phyloP scores from a whole-genome alignment of 2,113 vertebrate genomes.

The Apodemus sylvaticus region DNA sequence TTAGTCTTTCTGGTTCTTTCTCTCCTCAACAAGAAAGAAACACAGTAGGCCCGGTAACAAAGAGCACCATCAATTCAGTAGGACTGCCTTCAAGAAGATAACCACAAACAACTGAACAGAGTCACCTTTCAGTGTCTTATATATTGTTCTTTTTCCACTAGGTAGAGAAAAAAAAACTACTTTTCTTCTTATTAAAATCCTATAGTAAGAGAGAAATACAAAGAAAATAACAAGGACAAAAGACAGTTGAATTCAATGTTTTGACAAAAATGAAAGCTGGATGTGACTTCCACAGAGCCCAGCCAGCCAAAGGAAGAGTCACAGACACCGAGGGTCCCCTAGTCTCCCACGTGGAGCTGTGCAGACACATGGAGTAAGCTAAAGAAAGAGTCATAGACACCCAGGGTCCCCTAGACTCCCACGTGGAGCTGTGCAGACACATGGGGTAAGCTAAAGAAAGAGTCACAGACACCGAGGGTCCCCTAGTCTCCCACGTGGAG shows the following conservation, averaged over 20 bases:
- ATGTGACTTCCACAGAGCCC: not conserved
- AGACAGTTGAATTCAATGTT: conserved; percentile 40
- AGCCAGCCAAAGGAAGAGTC: not conserved
- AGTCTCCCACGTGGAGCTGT: not conserved
- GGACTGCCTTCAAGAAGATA: not conserved
- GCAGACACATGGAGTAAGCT: not conserved
- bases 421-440: too few relatives aligned
- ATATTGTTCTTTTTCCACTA: not conserved
- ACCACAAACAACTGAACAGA: not conserved
- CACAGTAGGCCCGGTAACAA: not conserved
- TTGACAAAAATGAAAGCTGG: not conserved
- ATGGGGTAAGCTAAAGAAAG: not conserved
- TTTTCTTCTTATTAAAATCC: not conserved
- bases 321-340: not conserved
- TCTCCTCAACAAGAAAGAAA: not conserved
- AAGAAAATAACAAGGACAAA: conserved; percentile 18
- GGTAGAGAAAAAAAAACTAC: not conserved
- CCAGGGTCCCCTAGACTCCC: too few relatives aligned
- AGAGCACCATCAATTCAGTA: not conserved
- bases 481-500: not conserved
- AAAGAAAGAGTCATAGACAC: too few relatives aligned
- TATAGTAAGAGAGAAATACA: conserved; percentile 15
- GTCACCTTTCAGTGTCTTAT: not conserved
- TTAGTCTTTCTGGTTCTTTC: not conserved
- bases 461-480: not conserved